Conservation (phyloP, 2,888 invertebrate genomes). For the Eurois occulta region DNA sequence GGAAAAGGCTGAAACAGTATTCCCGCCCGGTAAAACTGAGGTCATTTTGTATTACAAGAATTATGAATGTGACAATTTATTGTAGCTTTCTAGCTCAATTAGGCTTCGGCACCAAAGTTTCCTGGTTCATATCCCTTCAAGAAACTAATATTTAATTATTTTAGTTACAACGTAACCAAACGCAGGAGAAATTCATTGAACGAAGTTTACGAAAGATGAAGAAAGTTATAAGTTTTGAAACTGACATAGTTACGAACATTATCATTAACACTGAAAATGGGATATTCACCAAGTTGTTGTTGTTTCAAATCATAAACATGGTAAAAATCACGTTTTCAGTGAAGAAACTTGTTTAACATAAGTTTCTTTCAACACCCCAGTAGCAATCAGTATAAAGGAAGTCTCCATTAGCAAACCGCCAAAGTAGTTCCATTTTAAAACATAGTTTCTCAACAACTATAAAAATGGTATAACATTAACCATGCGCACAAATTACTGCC, state of each 20-base stretch:
- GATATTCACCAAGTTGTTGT: too few relatives aligned
- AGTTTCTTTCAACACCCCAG: neutral
- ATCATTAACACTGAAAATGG: too few relatives aligned
- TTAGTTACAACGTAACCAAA: neutral
- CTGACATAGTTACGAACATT: too few relatives aligned
- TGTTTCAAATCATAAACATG: too few relatives aligned
- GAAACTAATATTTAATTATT: neutral
- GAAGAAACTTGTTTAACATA: neutral
- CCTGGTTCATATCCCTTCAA: neutral
- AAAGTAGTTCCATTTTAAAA: conserved; percentile 9
- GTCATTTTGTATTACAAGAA: neutral
- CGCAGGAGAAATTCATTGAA: neutral
- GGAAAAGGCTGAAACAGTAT: neutral
- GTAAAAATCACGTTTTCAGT: too few relatives aligned
- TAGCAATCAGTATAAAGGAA: neutral
- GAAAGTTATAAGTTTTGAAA: too few relatives aligned
- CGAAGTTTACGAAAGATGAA: neutral
- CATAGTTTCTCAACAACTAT: conserved; percentile 18
- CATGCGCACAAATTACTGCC: conserved; percentile 14
- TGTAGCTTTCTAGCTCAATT: neutral
- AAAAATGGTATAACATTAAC: conserved; percentile 18
- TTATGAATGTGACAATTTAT: neutral
- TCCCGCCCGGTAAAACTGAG: neutral
- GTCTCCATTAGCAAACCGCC: neutral
- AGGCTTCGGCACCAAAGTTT: neutral